phyloP scores from a whole-genome alignment of 2,888 invertebrate genomes.

The Cheilosia vernalis region DNA sequence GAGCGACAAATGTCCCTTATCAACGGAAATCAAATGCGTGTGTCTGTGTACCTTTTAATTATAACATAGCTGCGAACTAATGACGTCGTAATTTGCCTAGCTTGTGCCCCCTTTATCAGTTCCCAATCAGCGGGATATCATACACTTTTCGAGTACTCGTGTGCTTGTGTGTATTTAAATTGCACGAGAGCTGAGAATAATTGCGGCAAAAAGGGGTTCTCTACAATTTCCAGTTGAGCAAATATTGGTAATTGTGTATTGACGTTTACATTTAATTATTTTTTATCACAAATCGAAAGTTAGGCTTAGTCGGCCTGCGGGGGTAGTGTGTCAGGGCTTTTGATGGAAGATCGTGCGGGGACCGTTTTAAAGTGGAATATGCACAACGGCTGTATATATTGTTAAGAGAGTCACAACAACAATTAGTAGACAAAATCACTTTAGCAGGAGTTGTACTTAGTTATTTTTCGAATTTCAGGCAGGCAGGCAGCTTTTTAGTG shows the following conservation, averaged over 20 bases:
- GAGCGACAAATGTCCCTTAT: conserved; percentile 47
- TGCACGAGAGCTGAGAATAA: conserved; percentile 11
- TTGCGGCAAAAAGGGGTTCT: conserved; percentile 30
- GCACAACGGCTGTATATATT: background rate
- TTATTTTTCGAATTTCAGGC: too few relatives aligned
- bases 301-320: background rate
- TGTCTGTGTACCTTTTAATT: conserved; percentile 62
- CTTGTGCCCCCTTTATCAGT: conserved; percentile 36
- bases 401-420: too few relatives aligned
- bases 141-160: background rate
- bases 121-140: conserved; percentile 50
- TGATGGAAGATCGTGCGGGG: too few relatives aligned
- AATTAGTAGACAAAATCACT: too few relatives aligned
- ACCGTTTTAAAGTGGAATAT: background rate
- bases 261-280: conserved; percentile 44
- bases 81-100: conserved; percentile 49
- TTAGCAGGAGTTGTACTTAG: too few relatives aligned
- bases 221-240: conserved; percentile 33
- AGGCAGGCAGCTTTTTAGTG: too few relatives aligned
- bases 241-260: conserved; percentile 53
- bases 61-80: conserved; percentile 37
- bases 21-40: conserved; percentile 55
- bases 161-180: background rate
- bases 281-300: conserved; percentile 8
- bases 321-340: background rate